Evolutionary conservation across 64 coral and sea anemone genomes (phyloP).

Genomic region (Acropora yongei): DNA sequence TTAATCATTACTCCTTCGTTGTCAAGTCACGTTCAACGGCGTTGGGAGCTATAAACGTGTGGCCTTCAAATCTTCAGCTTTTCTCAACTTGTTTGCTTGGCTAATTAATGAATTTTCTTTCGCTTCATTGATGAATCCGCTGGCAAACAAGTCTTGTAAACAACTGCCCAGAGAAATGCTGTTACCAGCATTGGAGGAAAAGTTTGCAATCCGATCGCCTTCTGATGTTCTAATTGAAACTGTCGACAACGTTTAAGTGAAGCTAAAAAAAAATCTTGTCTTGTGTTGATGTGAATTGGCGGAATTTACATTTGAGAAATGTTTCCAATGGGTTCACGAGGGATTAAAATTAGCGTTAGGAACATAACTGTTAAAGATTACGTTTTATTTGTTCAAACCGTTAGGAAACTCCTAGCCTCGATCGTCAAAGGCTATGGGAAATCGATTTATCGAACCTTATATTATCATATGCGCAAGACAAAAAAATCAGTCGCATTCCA

Average conservation of each 20-base stretch:
- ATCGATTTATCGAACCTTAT: not conserved
- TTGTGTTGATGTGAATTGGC: not conserved
- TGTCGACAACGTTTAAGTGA: slow-evolving; percentile 2
- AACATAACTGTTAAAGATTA: not conserved
- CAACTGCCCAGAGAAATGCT: not conserved
- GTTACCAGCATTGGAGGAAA: not conserved
- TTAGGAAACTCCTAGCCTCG: not conserved
- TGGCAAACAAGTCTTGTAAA: slow-evolving; percentile 2
- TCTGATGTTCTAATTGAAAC: slow-evolving; percentile 12
- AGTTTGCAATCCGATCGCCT: not conserved
- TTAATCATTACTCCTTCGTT: not conserved
- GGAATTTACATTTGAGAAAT: not conserved
- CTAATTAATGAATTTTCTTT: slow-evolving; percentile 7
- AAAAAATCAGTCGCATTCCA: not conserved
- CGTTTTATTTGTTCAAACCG: not conserved
- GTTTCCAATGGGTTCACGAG: not conserved
- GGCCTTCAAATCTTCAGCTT: not conserved
- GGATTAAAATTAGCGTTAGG: not conserved
- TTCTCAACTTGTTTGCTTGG: not conserved
- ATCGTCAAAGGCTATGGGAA: not conserved
- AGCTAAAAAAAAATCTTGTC: not conserved
- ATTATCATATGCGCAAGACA: not conserved
- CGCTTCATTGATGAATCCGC: slow-evolving; percentile 4
- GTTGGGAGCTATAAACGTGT: not conserved
- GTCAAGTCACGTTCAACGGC: not conserved